Conservation (phyloP, 2,888 invertebrate genomes). For the Metacarcinus magister region DNA sequence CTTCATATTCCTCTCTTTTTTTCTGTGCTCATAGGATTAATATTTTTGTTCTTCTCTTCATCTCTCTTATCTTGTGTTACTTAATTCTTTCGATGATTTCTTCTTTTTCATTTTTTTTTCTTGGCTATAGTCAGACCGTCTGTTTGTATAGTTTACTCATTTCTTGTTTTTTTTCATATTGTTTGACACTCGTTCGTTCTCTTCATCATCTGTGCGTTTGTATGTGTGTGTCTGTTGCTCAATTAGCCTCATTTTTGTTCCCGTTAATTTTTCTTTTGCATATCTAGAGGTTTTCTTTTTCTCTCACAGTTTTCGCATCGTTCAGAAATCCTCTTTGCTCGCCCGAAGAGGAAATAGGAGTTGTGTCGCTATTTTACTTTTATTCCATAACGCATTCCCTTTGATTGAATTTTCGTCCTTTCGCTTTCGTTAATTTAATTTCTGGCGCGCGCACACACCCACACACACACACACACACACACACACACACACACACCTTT, state of each 20-base stretch:
- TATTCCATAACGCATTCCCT: neutral
- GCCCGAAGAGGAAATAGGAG: neutral
- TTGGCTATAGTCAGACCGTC: too few species aligned
- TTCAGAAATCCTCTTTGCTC: neutral
- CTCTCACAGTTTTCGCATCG: neutral
- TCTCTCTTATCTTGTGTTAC: neutral
- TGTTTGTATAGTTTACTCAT: too few species aligned
- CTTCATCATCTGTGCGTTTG: neutral
- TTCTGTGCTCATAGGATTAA: neutral
- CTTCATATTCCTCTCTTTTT: neutral
- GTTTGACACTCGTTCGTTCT: neutral
- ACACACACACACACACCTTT: neutral
- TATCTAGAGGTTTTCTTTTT: neutral
- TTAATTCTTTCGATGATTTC: too few species aligned
- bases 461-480: constrained; percentile 26
- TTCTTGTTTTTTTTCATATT: neutral
- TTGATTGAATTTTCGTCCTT: neutral
- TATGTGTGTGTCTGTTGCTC: neutral
- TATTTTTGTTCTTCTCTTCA: neutral
- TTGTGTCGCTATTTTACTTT: neutral
- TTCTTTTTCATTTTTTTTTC: too few species aligned
- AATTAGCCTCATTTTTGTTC: neutral
- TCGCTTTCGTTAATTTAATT: neutral
- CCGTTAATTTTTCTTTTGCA: neutral
- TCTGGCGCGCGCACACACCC: neutral